A percentile compares a stretch with the other conserved stretches of the same genome.
Evolutionary conservation across 2,888 invertebrate species (phyloP).

Genomic region (Piscicola geometra): DNA sequence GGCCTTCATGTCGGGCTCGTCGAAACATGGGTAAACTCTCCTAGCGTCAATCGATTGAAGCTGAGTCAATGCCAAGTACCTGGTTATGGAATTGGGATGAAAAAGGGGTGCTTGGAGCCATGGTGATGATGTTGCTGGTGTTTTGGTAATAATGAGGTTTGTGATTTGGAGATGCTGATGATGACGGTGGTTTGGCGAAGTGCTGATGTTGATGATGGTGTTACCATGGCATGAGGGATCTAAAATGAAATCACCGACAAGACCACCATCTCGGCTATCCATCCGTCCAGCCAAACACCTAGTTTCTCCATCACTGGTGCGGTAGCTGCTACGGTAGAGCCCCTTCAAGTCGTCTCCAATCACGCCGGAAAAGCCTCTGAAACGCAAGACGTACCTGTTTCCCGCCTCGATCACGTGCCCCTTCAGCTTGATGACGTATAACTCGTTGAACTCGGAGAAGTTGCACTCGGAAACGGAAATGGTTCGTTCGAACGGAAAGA

Average conservation of each 20-base stretch:
- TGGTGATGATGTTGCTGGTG: too few relatives aligned
- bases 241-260: too few relatives aligned
- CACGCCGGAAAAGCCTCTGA: slow-evolving; percentile 39
- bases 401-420: slow-evolving; percentile 32
- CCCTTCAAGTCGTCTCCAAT: slow-evolving; percentile 42
- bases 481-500: background rate
- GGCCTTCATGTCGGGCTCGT: slow-evolving; percentile 63
- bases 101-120: too few relatives aligned
- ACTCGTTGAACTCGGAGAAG: slow-evolving; percentile 38
- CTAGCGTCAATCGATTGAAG: slow-evolving; percentile 54
- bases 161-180: too few relatives aligned
- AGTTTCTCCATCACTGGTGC: slow-evolving; percentile 38
- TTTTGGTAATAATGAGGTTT: too few relatives aligned
- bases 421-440: slow-evolving; percentile 40
- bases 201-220: too few relatives aligned
- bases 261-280: too few relatives aligned
- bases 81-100: too few relatives aligned
- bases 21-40: slow-evolving; percentile 54
- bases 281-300: too few relatives aligned
- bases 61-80: slow-evolving; percentile 52
- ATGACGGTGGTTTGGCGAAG: too few relatives aligned
- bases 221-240: too few relatives aligned
- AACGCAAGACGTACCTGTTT: slow-evolving; percentile 36
- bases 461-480: background rate
- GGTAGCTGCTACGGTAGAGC: slow-evolving; percentile 43